Evolutionary conservation across 2,888 invertebrate species (phyloP), one percentile per base, ranked within the genome.

Genomic region (Diploptera punctata): DNA sequence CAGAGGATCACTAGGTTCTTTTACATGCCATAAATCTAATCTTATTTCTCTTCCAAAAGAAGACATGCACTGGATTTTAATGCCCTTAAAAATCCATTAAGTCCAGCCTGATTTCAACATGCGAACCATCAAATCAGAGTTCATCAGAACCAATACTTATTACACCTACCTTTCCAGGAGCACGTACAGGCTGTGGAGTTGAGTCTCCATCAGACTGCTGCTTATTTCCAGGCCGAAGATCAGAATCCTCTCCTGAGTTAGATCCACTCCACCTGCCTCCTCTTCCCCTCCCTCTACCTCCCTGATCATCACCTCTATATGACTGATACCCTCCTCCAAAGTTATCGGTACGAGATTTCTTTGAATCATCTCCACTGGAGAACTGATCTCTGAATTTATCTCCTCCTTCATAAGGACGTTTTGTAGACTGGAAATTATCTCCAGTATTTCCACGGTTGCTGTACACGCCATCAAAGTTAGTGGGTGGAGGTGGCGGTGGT

Each of bases 201-300:
- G 24, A 2, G 7, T 26, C 47, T 10, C n/a, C 47, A n/a, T 47
- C 65, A 16, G 44, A 1, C 19, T 52, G 67, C 21, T 18, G 43
- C 18, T n/a, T 49, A 19, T 33, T 72, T 70, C 19, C 52, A 31
- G 24, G 67, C 26, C 1, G 43, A 33, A 33, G 21, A 21, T 54
- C 54, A 33, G 26, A 10, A 2, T 62, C 49, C 9, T 65, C 18
- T 13, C 49, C 24, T 18, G 38, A n/a, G 2, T 33, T 33, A n/a
- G 24, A 29, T 18, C 21, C 33, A 3, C 67, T 38, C 60, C 49
- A 49, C 33, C 71, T 49, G 13, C 71, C 71, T 33, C 74, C 71
- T 18, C 68, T 31, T n/a, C 57, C 74, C 44, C 69, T 67, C 26
- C 70, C 49, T 43, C 71, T 61, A 10, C 68, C 67, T 31, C 49